Conservation (phyloP, 1,140 invertebrate species). For the Drosophila miranda region DNA sequence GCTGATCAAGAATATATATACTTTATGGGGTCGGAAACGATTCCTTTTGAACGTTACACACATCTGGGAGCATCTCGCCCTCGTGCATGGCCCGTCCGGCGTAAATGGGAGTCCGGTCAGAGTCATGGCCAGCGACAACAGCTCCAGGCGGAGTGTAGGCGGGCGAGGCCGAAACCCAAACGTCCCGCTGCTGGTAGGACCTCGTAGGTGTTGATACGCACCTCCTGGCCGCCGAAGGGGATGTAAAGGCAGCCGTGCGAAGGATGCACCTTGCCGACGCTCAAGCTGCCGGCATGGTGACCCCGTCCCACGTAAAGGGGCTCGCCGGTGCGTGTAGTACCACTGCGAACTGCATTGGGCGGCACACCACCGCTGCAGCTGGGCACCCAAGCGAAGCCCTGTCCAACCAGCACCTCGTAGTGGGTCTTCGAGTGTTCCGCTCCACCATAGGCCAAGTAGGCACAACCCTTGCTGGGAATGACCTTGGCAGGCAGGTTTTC, state of each 20-base stretch:
- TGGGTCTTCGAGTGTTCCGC: slow-evolving; percentile 85
- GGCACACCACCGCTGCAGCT: slow-evolving; percentile 84
- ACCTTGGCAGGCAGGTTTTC: slow-evolving; percentile 84
- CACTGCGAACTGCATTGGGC: slow-evolving; percentile 84
- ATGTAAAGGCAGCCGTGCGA: slow-evolving; percentile 88
- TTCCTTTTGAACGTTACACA: too few species aligned
- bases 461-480: slow-evolving; percentile 81
- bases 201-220: slow-evolving; percentile 79
- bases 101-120: slow-evolving; percentile 82
- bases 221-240: slow-evolving; percentile 87
- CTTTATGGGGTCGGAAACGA: too few species aligned
- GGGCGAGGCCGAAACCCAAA: slow-evolving; percentile 58
- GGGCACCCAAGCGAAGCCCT: slow-evolving; percentile 83
- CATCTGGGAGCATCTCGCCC: slow-evolving; percentile 82
- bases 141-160: slow-evolving; percentile 78
- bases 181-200: slow-evolving; percentile 62
- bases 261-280: slow-evolving; percentile 89
- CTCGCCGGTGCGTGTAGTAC: slow-evolving; percentile 85
- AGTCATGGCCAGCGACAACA: slow-evolving; percentile 83
- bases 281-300: slow-evolving; percentile 85
- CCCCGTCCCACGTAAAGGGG: slow-evolving; percentile 87
- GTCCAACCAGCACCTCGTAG: slow-evolving; percentile 85
- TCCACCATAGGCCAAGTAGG: slow-evolving; percentile 85
- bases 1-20: too few species aligned
- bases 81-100: slow-evolving; percentile 82